These are phyloP conservation scores for Sebastes goodei DNA, from an alignment of 2,797 vertebrate genomes.

Conservation along the genomic window DNA sequence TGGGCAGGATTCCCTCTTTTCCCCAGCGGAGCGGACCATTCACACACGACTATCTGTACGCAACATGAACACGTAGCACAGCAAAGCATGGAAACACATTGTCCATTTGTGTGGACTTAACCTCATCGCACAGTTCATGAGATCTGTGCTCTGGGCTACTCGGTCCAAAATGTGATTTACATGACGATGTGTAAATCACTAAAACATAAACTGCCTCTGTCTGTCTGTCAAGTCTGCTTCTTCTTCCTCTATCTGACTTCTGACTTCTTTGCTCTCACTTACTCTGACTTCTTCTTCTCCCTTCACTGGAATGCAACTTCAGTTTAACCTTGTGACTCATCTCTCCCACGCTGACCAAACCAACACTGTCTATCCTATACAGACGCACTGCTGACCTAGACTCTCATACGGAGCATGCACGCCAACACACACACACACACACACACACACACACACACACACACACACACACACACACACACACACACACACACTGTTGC, in stretches of 20 bases:
- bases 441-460: background rate
- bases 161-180: background rate
- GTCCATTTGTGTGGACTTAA: conserved; percentile 17
- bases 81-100: conserved; percentile 43
- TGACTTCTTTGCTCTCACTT: conserved; percentile 35
- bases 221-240: conserved; percentile 23
- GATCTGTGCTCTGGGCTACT: conserved; percentile 6
- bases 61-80: conserved; percentile 61
- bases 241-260: conserved; percentile 38
- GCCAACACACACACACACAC: background rate
- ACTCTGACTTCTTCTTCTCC: conserved; percentile 51
- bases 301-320: conserved; percentile 67
- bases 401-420: conserved; percentile 15
- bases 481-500: conserved; percentile 35
- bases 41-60: conserved; percentile 57
- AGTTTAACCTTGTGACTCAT: conserved; percentile 78
- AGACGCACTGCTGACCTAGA: conserved; percentile 61
- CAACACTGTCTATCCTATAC: conserved; percentile 48
- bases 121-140: conserved; percentile 20
- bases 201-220: conserved; percentile 18
- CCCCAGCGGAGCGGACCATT: conserved; percentile 69
- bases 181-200: conserved; percentile 32
- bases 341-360: conserved; percentile 77
- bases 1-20: conserved; percentile 77
- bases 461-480: background rate